phyloP scores from a whole-genome alignment of 2,888 invertebrate species.

The Poecilobothrus nobilitatus region DNA sequence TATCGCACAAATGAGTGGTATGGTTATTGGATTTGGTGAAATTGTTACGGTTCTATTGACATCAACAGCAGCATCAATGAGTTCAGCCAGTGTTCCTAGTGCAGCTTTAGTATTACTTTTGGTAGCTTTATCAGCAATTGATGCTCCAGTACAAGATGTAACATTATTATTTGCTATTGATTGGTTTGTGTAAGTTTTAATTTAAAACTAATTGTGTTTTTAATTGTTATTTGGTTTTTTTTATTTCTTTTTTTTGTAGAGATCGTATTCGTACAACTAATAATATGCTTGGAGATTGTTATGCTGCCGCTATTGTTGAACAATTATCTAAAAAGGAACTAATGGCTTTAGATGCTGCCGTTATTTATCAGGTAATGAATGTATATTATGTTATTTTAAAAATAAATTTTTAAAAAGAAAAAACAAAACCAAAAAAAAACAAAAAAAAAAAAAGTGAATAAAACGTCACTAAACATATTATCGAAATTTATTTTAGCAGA shows the following conservation, averaged over 20 bases:
- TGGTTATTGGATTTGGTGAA: conserved; percentile 70
- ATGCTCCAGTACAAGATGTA: conserved; percentile 73
- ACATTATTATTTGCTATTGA: conserved; percentile 77
- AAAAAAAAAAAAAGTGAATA: not conserved
- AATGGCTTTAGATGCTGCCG: conserved; percentile 64
- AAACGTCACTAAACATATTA: not conserved
- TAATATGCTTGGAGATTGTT: conserved; percentile 81
- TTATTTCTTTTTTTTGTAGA: conserved; percentile 45
- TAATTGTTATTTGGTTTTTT: not conserved
- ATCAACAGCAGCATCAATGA: conserved; percentile 79
- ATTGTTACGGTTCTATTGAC: conserved; percentile 77
- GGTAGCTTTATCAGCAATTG: conserved; percentile 72
- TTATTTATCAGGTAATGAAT: conserved; percentile 47
- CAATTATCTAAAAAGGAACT: conserved; percentile 73
- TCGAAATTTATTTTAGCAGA: conserved; percentile 6
- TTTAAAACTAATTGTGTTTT: not conserved
- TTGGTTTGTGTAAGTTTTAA: conserved; percentile 74
- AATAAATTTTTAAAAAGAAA: not conserved
- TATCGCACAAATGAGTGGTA: conserved; percentile 78
- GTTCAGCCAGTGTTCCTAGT: conserved; percentile 79
- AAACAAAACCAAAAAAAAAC: too few species aligned
- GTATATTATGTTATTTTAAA: not conserved
- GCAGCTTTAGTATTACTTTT: conserved; percentile 73
- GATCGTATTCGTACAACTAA: conserved; percentile 81
- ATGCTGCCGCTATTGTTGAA: conserved; percentile 77